A percentile compares a stretch with the other conserved stretches of the same genome.
Conservation (phyloP, 2,888 invertebrate genomes). For the Gortyna flavago region DNA sequence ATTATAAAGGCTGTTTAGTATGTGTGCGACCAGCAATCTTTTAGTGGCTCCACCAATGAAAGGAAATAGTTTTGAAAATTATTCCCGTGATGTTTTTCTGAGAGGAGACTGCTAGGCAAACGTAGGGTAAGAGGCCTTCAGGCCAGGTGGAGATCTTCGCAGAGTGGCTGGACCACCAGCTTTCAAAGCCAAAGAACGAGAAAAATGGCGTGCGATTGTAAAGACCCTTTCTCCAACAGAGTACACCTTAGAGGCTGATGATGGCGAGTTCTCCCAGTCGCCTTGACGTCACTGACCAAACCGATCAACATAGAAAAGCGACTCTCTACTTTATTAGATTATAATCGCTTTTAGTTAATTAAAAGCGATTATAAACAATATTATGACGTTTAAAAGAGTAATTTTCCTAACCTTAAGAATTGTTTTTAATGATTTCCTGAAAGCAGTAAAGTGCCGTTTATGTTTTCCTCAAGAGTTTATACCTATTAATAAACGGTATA, state of each 20-base stretch:
- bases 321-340: too few relatives aligned
- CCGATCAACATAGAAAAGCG: not conserved
- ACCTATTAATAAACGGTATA: constrained; percentile 1
- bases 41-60: not conserved
- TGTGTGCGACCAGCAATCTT: not conserved
- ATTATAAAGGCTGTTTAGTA: not conserved
- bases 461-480: constrained; percentile 5
- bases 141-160: not conserved
- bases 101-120: not conserved
- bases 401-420: not conserved
- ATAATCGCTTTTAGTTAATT: constrained; percentile 23
- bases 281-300: not conserved
- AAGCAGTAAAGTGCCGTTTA: constrained; percentile 19
- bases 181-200: too few relatives aligned
- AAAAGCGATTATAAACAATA: constrained; percentile 18
- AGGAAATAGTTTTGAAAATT: not conserved
- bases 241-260: not conserved
- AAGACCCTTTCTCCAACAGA: not conserved
- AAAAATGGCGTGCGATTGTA: not conserved
- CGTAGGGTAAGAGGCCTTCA: not conserved
- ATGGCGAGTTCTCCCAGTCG: not conserved
- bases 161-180: too few relatives aligned
- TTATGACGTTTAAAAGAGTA: constrained; percentile 17
- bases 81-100: not conserved
- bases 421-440: constrained; percentile 34